phyloP scores from a whole-genome alignment of 2,113 vertebrate genomes.

The Microtus oregoni region DNA sequence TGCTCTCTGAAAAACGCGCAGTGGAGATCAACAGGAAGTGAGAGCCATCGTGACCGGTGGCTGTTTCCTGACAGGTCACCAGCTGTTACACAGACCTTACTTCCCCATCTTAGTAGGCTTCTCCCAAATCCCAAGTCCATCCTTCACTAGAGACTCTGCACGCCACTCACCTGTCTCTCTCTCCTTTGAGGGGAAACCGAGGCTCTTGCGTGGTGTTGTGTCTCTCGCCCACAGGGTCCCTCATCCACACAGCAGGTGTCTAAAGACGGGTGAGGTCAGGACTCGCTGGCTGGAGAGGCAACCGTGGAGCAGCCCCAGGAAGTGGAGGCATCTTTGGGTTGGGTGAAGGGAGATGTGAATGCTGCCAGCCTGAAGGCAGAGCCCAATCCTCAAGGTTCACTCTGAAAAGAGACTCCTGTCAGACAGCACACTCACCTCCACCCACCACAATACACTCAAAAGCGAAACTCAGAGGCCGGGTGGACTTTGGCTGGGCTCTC shows the following conservation, averaged over 20 bases:
- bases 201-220: background rate
- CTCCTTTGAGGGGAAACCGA: background rate
- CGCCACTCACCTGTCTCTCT: background rate
- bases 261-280: background rate
- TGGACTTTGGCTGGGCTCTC: conserved; percentile 54
- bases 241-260: background rate
- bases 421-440: fast-evolving
- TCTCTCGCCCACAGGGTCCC: background rate
- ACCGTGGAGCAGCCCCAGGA: background rate
- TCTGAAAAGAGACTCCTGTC: background rate
- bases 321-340: fast-evolving
- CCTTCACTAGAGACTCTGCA: background rate
- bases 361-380: background rate
- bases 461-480: background rate
- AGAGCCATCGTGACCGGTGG: background rate
- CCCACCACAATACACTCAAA: background rate
- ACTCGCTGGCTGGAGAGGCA: background rate
- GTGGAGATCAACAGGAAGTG: background rate
- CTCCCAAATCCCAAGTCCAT: fast-evolving
- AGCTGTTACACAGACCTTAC: fast-evolving
- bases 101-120: fast-evolving
- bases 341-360: background rate
- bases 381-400: background rate
- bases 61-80: background rate
- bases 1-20: background rate